Evolutionary conservation across 2,888 invertebrate species (phyloP).

Genomic region (Macrosoma leucophasiata): DNA sequence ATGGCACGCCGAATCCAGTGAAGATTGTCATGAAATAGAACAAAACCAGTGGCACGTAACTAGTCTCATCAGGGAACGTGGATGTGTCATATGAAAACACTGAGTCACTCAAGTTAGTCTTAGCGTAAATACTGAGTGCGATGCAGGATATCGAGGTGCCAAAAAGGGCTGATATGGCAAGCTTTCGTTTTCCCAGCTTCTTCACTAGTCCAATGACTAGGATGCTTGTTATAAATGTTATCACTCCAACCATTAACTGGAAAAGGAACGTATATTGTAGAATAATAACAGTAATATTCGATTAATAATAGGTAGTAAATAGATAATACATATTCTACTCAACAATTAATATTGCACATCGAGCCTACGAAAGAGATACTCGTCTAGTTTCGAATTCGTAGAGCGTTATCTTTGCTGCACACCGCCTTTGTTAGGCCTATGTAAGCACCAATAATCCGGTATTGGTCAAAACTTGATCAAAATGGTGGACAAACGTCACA

Average conservation of each 20-base stretch:
- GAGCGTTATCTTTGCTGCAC: no score
- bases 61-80: slow-evolving; percentile 54
- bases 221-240: slow-evolving; percentile 57
- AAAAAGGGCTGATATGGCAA: slow-evolving; percentile 57
- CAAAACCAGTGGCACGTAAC: slow-evolving; percentile 50
- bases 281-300: no score
- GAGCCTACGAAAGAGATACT: no score
- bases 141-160: slow-evolving; percentile 54
- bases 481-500: no score
- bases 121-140: slow-evolving; percentile 61
- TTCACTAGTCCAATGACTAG: slow-evolving; percentile 56
- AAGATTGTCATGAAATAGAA: slow-evolving; percentile 56
- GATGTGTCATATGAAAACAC: slow-evolving; percentile 60
- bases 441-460: no score
- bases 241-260: slow-evolving; percentile 64
- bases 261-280: no score
- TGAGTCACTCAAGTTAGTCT: slow-evolving; percentile 37
- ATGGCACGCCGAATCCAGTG: slow-evolving; percentile 64
- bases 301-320: no score
- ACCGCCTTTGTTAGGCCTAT: no score
- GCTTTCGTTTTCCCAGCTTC: slow-evolving; percentile 62
- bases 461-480: no score
- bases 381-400: no score
- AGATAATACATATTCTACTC: no score
- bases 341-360: no score